These are phyloP conservation scores for Nemoura dubitans DNA, from an alignment of 2,888 invertebrate genomes.

Conservation along the genomic window DNA sequence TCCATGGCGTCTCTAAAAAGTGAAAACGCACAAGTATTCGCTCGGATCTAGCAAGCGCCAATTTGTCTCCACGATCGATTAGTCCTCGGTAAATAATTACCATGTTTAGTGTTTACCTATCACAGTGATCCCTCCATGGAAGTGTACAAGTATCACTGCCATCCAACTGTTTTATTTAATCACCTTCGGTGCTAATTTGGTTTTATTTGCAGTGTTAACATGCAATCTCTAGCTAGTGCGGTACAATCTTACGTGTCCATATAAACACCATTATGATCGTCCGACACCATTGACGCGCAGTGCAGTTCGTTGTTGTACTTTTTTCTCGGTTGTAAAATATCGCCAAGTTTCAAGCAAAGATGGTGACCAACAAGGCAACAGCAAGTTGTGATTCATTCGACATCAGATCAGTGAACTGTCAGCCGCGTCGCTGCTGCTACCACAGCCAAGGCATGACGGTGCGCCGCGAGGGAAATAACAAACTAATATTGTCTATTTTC, in stretches of 20 bases:
- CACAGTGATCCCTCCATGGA: neutral
- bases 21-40: neutral
- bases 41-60: neutral
- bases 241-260: slow-evolving; percentile 17
- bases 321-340: slow-evolving; percentile 18
- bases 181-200: slow-evolving; percentile 30
- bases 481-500: slow-evolving; percentile 7
- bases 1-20: neutral
- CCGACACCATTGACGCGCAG: neutral
- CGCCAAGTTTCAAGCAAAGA: neutral
- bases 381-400: slow-evolving; percentile 17
- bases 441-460: neutral
- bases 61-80: neutral
- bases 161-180: slow-evolving; percentile 2
- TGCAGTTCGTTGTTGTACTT: slow-evolving; percentile 13
- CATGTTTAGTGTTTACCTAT: neutral
- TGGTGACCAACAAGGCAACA: neutral
- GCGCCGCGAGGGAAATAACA: neutral
- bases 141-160: neutral
- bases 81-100: neutral
- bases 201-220: slow-evolving; percentile 30
- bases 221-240: neutral
- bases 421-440: neutral
- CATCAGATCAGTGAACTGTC: slow-evolving; percentile 18
- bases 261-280: slow-evolving; percentile 16